Evolutionary conservation across 2,888 invertebrate species (phyloP), one percentile per base, ranked within the genome.

Genomic region (Eremobia ochroleuca): DNA sequence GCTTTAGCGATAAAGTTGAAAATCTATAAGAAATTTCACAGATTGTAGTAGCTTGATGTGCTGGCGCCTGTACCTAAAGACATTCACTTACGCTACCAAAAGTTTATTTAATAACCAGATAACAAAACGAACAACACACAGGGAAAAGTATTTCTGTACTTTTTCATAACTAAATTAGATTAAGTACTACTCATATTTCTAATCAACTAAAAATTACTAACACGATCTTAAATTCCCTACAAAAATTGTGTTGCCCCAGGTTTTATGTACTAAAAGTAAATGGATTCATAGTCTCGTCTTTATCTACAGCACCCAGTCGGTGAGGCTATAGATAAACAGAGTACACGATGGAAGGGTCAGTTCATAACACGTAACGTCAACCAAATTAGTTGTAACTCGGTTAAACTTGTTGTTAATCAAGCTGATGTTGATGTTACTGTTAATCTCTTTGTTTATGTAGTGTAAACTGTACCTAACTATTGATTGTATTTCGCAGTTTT

Each of bases 391-490:
- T 89, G 82, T 90, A 91, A 92, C 90, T 91, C 79, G 83, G 85
- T 90, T 90, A 71, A 86, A 91, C 90, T 92, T 88, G 88, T 73
- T 87, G 88, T 90, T 94, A 94, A 92, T 93, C 92, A 94, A 93
- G 92, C 92, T 90, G 86, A 88, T 77, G 75, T 77, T 76, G 81
- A 73, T 75, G 70, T 69, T 73, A 67, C 61, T 59, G 37, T 46
- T 75, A 34, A 81, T 75, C 71, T 72, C 15, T 68, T 77, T 74
- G 37, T 43, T 59, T 73, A 31, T 73, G 59, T 40, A 28, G 15
- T 64, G 31, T 52, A 25, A 37, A 69, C 49, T 62, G 37, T 52
- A 9, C 8, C n/a, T 49, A 18, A 34, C 49, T n/a, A 34, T 31
- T 46, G 3, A 31, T 64, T 75, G 34, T 40, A 25, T 37, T 68